These are phyloP conservation scores for Takifugu rubripes DNA, from an alignment of 2,797 vertebrate genomes.

Conservation along the genomic window DNA sequence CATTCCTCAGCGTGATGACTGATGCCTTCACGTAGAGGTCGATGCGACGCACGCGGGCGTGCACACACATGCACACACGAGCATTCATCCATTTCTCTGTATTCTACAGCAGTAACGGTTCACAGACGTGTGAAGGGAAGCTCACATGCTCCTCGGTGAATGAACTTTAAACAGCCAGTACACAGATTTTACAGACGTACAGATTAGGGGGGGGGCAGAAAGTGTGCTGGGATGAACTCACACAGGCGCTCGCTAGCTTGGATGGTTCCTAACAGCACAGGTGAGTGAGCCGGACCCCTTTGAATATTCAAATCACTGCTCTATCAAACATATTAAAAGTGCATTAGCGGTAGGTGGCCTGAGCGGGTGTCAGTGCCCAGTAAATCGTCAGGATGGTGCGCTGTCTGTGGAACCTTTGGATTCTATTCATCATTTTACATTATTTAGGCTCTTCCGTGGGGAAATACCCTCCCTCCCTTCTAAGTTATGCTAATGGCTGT, in stretches of 20 bases:
- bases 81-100: too few relatives aligned
- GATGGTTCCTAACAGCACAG: conserved; percentile 21
- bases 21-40: conserved; percentile 22
- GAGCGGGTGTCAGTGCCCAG: conserved; percentile 42
- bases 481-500: conserved; percentile 69
- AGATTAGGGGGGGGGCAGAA: neutral
- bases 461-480: conserved; percentile 60
- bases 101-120: too few relatives aligned
- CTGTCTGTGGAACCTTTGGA: conserved; percentile 58
- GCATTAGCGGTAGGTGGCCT: conserved; percentile 30
- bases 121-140: neutral
- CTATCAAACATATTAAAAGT: conserved; percentile 26
- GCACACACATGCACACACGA: too few relatives aligned
- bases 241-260: neutral
- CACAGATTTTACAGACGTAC: too few relatives aligned
- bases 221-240: conserved; percentile 1
- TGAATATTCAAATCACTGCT: conserved; percentile 18
- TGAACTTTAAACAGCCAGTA: too few relatives aligned
- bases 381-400: conserved; percentile 18
- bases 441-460: conserved; percentile 66
- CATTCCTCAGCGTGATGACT: conserved; percentile 27
- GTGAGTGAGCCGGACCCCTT: conserved; percentile 9
- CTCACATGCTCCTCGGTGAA: too few relatives aligned
- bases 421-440: conserved; percentile 68
- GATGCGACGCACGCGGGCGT: neutral